Evolutionary conservation across 2,797 vertebrate genomes (phyloP).

Genomic region (Acanthiza pusilla): DNA sequence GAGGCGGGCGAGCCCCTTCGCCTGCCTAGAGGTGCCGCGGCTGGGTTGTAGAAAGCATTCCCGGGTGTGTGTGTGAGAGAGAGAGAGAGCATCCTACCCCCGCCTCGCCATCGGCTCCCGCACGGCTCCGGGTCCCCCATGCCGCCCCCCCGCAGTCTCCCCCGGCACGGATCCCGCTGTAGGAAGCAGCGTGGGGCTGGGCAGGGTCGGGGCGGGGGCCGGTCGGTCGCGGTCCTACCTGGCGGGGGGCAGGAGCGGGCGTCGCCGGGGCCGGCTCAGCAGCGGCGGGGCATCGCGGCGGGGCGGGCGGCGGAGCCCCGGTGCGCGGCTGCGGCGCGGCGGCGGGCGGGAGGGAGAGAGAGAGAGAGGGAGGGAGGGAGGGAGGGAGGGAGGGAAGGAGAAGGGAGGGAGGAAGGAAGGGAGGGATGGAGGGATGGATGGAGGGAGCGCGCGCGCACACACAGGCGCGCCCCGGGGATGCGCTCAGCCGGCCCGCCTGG

Average conservation of each 20-base stretch:
- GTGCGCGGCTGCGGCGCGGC: background rate
- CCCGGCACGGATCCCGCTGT: background rate
- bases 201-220: background rate
- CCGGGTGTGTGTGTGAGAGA: background rate
- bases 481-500: background rate
- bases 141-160: background rate
- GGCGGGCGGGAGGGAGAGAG: too few relatives aligned
- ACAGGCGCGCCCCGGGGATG: background rate
- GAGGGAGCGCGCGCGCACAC: background rate
- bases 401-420: background rate
- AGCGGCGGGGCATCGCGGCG: slow-evolving; percentile 1
- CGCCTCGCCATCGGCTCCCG: background rate
- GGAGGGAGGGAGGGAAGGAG: too few relatives aligned
- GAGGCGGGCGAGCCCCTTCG: background rate
- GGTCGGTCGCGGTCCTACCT: background rate
- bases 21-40: background rate
- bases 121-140: background rate
- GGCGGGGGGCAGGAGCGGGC: background rate
- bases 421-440: background rate
- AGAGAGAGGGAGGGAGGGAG: background rate
- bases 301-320: slow-evolving; percentile 7
- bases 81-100: background rate
- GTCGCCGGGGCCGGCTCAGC: background rate
- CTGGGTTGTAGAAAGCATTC: background rate
- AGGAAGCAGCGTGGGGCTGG: background rate